Evolutionary conservation across 2,888 invertebrate genomes (phyloP).

Genomic region (Schrankia costaestrigalis): DNA sequence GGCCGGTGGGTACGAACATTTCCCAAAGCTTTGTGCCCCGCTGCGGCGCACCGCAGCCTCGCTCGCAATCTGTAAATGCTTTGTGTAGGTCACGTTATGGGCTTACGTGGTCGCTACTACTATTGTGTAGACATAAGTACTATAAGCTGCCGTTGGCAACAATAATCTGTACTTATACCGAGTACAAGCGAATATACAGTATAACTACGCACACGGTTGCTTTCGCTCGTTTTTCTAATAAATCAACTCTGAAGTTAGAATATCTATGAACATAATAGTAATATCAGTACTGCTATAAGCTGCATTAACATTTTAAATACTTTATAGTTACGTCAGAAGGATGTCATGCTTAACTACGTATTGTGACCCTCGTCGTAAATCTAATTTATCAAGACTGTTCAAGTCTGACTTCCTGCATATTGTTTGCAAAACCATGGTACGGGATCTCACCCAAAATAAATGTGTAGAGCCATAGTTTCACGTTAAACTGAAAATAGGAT

Average conservation of each 20-base stretch:
- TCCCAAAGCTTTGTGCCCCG: conserved; percentile 48
- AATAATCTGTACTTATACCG: conserved; percentile 11
- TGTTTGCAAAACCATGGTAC: too few species aligned
- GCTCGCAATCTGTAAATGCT: conserved; percentile 58
- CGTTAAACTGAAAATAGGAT: too few species aligned
- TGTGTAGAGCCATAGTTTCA: too few species aligned
- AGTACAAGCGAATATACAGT: too few species aligned
- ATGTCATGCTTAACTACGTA: conserved; percentile 31
- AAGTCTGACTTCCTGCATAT: too few species aligned
- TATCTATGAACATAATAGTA: too few species aligned
- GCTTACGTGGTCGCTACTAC: conserved; percentile 36
- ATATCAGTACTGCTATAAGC: conserved; percentile 16
- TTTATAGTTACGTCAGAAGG: conserved; percentile 31
- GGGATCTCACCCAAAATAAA: too few species aligned
- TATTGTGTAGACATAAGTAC: conserved; percentile 33
- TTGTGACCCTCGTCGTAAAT: conserved; percentile 18
- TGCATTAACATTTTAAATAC: conserved; percentile 39
- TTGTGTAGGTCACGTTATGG: conserved; percentile 53
- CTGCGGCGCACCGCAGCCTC: conserved; percentile 48
- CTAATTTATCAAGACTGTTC: too few species aligned
- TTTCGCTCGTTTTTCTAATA: too few species aligned
- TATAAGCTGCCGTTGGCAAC: conserved; percentile 30
- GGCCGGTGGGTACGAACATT: conserved; percentile 40
- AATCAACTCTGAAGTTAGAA: conserved; percentile 10
- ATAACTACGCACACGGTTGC: conserved; percentile 1